Percentiles rank a stretch among this genome's conserved stretches.
These are phyloP conservation scores for Odontophorus gujanensis DNA, from an alignment of 2,113 vertebrate species.

Conservation along the genomic window DNA sequence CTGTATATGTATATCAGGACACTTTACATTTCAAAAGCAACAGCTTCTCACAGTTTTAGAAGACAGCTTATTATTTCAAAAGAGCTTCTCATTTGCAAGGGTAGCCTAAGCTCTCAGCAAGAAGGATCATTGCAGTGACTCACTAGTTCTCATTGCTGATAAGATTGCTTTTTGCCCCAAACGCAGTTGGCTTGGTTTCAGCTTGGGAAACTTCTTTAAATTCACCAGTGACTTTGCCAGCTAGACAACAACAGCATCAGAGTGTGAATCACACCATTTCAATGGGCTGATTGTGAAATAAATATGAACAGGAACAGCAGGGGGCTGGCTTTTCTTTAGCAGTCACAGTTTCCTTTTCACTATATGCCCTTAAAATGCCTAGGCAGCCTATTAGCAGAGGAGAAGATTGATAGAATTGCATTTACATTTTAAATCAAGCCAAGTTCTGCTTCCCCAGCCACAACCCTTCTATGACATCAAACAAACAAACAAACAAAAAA, in stretches of 20 bases:
- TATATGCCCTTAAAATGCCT: conserved; percentile 72
- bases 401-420: conserved; percentile 67
- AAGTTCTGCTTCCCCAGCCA: conserved; percentile 40
- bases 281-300: conserved; percentile 70
- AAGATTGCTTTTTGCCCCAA: conserved; percentile 51
- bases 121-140: conserved; percentile 15
- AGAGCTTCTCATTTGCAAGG: conserved; percentile 29
- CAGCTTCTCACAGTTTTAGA: background rate
- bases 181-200: conserved; percentile 18
- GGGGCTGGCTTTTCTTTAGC: conserved; percentile 64
- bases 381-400: conserved; percentile 30
- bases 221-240: conserved; percentile 62
- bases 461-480: conserved; percentile 47
- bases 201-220: conserved; percentile 69
- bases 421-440: conserved; percentile 69
- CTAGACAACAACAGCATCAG: conserved; percentile 58
- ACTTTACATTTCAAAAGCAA: conserved; percentile 64
- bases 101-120: conserved; percentile 12
- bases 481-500: conserved; percentile 31
- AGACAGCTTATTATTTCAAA: conserved; percentile 27
- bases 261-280: conserved; percentile 69
- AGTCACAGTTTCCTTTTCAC: conserved; percentile 67
- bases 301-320: conserved; percentile 68
- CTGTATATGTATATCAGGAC: conserved; percentile 31
- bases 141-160: conserved; percentile 27